These are phyloP conservation scores for Lytechinus variegatus DNA, from an alignment of 35 echinoderm and acorn worm genomes.

Conservation along the genomic window DNA sequence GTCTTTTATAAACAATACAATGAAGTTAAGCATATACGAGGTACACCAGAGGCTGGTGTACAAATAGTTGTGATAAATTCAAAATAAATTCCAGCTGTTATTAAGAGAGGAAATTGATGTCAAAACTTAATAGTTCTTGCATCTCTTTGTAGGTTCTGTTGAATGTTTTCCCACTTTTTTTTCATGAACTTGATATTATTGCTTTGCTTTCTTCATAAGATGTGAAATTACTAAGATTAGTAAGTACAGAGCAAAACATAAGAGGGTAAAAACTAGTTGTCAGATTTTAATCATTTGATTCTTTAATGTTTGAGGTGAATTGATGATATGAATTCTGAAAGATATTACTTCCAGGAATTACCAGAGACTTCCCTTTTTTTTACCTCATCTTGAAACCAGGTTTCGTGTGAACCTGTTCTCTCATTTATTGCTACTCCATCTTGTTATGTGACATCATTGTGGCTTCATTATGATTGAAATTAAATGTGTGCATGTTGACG, in stretches of 20 bases:
- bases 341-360: neutral
- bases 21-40: too few species aligned
- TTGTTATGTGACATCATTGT: neutral
- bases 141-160: too few species aligned
- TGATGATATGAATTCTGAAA: neutral
- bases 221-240: neutral
- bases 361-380: neutral
- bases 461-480: neutral
- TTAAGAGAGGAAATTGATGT: too few species aligned
- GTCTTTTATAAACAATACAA: too few species aligned
- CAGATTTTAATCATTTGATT: neutral
- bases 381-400: neutral
- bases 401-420: neutral
- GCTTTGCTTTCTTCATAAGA: neutral
- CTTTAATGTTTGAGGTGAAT: neutral
- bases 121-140: too few species aligned
- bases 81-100: too few species aligned
- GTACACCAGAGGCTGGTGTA: too few species aligned
- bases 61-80: too few species aligned
- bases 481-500: conserved; percentile 18
- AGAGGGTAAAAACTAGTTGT: too few species aligned
- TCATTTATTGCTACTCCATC: conserved; percentile 3
- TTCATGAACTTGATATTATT: neutral
- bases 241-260: neutral
- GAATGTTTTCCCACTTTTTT: too few species aligned